Conservation (phyloP, 2,797 vertebrate genomes). For the Echeneis naucrates region DNA sequence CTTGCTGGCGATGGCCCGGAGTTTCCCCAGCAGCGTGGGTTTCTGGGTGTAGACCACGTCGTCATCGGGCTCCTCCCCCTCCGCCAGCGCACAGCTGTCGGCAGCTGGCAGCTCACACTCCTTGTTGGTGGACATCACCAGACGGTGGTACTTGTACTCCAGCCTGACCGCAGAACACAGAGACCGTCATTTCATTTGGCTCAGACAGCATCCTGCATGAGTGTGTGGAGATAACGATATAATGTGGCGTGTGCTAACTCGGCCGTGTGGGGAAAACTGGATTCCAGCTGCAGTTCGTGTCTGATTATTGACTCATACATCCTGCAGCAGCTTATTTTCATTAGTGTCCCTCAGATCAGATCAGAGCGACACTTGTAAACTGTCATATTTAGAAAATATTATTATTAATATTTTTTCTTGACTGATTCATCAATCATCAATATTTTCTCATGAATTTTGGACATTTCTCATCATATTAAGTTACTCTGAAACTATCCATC, state of each 20-base stretch:
- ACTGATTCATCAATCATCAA: too few relatives aligned
- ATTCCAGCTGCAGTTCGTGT: background rate
- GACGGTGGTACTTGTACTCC: slow-evolving; percentile 98
- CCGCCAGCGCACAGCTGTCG: slow-evolving; percentile 96
- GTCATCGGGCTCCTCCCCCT: slow-evolving; percentile 91
- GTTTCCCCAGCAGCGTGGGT: slow-evolving; percentile 92
- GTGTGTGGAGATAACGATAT: background rate
- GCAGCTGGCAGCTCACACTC: slow-evolving; percentile 95
- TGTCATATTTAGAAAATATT: too few relatives aligned
- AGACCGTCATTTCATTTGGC: slow-evolving; percentile 1
- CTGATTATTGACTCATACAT: background rate
- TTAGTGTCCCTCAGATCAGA: too few relatives aligned
- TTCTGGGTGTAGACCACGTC: slow-evolving; percentile 95
- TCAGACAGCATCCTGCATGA: background rate
- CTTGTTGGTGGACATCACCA: slow-evolving; percentile 96
- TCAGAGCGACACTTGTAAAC: too few relatives aligned
- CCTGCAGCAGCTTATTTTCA: background rate
- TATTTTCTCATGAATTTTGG: too few relatives aligned
- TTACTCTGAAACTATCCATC: too few relatives aligned
- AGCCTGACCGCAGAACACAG: slow-evolving; percentile 82
- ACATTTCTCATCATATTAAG: too few relatives aligned
- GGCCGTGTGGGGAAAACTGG: background rate
- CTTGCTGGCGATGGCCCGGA: slow-evolving; percentile 94
- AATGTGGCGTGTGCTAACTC: background rate
- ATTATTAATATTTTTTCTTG: too few relatives aligned